Evolutionary conservation across 2,113 vertebrate genomes (phyloP).

Genomic region (Macroglossus sobrinus): DNA sequence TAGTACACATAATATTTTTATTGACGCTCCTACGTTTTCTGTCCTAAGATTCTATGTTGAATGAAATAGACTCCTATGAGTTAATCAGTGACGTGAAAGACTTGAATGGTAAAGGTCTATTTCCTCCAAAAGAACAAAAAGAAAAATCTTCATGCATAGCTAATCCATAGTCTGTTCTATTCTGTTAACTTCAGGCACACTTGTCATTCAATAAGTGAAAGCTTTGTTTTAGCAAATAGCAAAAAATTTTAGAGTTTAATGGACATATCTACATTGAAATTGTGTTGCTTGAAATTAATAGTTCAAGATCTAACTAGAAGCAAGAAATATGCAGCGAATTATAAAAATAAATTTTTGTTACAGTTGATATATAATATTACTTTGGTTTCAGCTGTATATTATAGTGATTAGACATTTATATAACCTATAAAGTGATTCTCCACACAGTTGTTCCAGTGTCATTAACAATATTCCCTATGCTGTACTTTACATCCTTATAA

Average conservation of each 20-base stretch:
- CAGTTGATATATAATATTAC: not conserved
- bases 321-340: not conserved
- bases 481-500: not conserved
- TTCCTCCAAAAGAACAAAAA: not conserved
- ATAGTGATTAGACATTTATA: not conserved
- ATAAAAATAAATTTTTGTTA: not conserved
- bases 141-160: not conserved
- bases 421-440: not conserved
- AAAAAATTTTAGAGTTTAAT: slow-evolving; percentile 17
- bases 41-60: not conserved
- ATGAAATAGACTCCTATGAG: not conserved
- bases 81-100: not conserved
- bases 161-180: not conserved
- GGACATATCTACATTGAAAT: not conserved
- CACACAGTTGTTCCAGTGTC: not conserved
- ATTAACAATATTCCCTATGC: not conserved
- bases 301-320: not conserved
- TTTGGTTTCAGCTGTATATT: not conserved
- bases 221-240: slow-evolving; percentile 39
- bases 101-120: not conserved
- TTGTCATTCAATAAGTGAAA: not conserved
- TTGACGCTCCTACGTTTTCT: not conserved
- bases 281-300: not conserved
- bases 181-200: not conserved
- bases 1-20: not conserved